Evolutionary conservation across 2,113 vertebrate genomes (phyloP).

Genomic region (Diadophis punctatus): DNA sequence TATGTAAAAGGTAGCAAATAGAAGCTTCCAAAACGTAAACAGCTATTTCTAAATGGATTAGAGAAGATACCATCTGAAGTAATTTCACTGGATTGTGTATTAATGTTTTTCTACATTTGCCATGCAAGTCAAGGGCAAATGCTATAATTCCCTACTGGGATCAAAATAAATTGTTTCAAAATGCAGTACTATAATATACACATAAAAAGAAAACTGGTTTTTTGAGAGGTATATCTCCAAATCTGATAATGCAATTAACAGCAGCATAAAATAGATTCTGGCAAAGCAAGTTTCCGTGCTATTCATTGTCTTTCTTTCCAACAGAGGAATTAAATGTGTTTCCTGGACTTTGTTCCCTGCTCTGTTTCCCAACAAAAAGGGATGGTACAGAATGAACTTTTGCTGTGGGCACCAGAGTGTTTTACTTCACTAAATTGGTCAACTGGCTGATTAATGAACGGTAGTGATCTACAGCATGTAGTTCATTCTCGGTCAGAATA

Average conservation of each 20-base stretch:
- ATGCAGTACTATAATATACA: neutral
- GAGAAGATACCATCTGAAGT: neutral
- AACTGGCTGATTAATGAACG: neutral
- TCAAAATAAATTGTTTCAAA: neutral
- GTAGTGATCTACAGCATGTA: neutral
- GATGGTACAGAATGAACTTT: neutral
- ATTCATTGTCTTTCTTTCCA: neutral
- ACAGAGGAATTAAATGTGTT: neutral
- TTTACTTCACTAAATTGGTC: slow-evolving; percentile 14
- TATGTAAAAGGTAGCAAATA: neutral
- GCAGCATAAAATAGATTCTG: neutral
- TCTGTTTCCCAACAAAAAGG: neutral
- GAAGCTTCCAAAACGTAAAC: neutral
- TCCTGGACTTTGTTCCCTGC: slow-evolving; percentile 14
- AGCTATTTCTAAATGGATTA: neutral
- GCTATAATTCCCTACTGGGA: neutral
- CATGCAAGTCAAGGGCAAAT: neutral
- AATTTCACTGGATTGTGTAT: neutral
- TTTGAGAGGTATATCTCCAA: neutral
- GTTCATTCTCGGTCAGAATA: neutral
- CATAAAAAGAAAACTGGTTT: accelerated
- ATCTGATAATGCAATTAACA: slow-evolving; percentile 5
- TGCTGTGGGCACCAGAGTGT: neutral
- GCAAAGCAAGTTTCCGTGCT: neutral
- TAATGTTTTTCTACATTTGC: neutral